Base-by-base conservation (phyloP, 1,140 invertebrate genomes). In the Lepidurus apus region DNA sequence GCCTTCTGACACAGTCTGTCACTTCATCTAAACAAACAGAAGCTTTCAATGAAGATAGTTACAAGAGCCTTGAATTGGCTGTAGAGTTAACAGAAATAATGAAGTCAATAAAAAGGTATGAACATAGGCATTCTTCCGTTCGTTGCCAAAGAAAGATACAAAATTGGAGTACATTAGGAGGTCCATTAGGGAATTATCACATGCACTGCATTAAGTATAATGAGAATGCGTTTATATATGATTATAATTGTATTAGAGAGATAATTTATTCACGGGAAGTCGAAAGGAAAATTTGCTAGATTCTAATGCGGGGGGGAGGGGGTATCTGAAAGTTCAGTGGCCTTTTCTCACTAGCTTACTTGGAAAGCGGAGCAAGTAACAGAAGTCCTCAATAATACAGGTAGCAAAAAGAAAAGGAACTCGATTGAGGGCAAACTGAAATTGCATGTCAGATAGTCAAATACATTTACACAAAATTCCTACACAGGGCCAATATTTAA, bases 291-390 rank as follows among this genome's bases (percentile, higher is more conserved):
- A 74, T 34, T 3, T 3, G 34, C 4, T 34, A 2, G 34, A 34
- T 65, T 7, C 53, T 65, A 17, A 21, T 21, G 9, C 21, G 53
- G 17, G 21, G 21, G 21, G 17, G 9, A 65, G 53, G 53, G 21
- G 13, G 5, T 21, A 65, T 5, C 13, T 21, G 53, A 34, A 34
- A 65, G 53, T 65, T 65, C 53, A 65, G 9, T 65, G 53, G 53
- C 53, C 53, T 21, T 65, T 65, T 21, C 6, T 4, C 21, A 21
- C 21, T 13, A n/a, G 21, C 6, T 17, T 65, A 21, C 21, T 13
- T 65, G 21, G 53, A 65, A 65, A 65, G 53, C 53, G 21, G 53
- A 65, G 53, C 53, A 65, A 65, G 53, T 17, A 7, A 65, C 53
- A 17, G 7, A 21, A 65, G 8, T 65, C 17, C 13, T 21, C 17